Base-by-base conservation (phyloP, 2,797 vertebrate species). In the Scleropages formosus region DNA sequence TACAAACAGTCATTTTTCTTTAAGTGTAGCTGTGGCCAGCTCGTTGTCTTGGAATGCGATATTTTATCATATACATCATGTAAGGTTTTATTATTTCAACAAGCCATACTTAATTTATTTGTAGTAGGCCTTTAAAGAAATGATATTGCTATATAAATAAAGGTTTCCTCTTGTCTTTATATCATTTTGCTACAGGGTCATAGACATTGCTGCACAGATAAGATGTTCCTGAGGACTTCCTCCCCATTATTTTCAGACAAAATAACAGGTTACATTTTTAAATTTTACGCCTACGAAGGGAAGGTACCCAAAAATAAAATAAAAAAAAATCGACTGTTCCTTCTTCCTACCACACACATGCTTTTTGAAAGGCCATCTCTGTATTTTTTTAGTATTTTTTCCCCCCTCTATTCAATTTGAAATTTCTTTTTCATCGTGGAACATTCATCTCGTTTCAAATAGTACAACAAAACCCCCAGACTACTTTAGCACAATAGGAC, bases 201-300 rank as follows among this genome's bases (percentile, higher is more conserved):
- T n/a, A 77, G 71, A 77, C 76, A 24, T 10, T 31, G 44, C 76
- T 51, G 20, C 56, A 62, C 24, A 68, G 76, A 77, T 77, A 77
- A 73, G 63, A 77, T 62, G 76, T 77, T 60, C 63, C 76, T 47
- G 62, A 49, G 51, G 10, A 60, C 76, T 77, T 77, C 76, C 76
- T 77, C 73, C 76, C 63, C 53, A n/a, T 51, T 31, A 24, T 24
- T 51, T 44, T 61, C 71, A 60, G 72, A 73, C 71, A 73, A 68
- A 77, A 77, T 61, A 73, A 77, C 44, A 67, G 20, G 49, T 67
- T 60, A 77, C 22, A 18, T 56, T 58, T 24, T 7, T 4, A 22
- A 53, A 56, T 56, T 12, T 12, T 18, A 56, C 18, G 18, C 2
- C 53, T 56, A 58, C 31, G 59, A 66, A 77, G 56, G 61, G 62